phyloP scores from a whole-genome alignment of 2,888 invertebrate genomes.

The Chelonus formosanus region DNA sequence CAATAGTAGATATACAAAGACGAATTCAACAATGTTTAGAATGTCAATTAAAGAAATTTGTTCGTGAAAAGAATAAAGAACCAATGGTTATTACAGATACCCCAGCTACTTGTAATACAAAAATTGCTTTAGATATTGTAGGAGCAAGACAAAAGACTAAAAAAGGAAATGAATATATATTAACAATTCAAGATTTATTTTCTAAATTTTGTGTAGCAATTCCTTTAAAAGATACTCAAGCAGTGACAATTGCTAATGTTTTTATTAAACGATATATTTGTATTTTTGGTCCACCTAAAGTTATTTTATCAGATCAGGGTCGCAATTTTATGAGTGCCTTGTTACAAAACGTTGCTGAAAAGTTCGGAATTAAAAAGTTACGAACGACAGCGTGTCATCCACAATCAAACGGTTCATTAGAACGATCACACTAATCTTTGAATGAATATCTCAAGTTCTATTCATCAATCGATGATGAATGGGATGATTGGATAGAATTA shows the following conservation, averaged over 20 bases:
- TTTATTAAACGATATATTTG: constrained; percentile 40
- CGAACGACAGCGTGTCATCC: constrained; percentile 40
- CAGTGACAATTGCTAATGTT: constrained; percentile 40
- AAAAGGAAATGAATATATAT: too few relatives aligned
- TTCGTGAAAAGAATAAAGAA: too few relatives aligned
- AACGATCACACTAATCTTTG: constrained; percentile 39
- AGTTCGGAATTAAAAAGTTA: constrained; percentile 39
- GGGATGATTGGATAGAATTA: constrained; percentile 39
- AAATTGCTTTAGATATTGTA: not conserved
- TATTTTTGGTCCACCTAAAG: constrained; percentile 37
- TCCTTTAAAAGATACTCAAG: constrained; percentile 30
- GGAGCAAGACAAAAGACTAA: too few relatives aligned
- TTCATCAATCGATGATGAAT: constrained; percentile 28
- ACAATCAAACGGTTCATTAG: constrained; percentile 39
- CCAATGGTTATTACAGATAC: too few relatives aligned
- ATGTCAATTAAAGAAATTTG: too few relatives aligned
- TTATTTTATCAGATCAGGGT: too few relatives aligned
- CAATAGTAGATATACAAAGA: too few relatives aligned
- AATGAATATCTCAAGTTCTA: constrained; percentile 42
- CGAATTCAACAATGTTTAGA: too few relatives aligned
- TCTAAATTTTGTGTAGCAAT: constrained; percentile 35
- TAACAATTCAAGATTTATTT: constrained; percentile 33
- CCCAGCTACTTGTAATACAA: too few relatives aligned
- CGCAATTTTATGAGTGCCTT: constrained; percentile 27
- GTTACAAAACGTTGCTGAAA: constrained; percentile 35